A percentile compares a stretch with the other conserved stretches of the same genome.
These are phyloP conservation scores for Dioctria rufipes DNA, from an alignment of 2,888 invertebrate genomes.

Conservation along the genomic window DNA sequence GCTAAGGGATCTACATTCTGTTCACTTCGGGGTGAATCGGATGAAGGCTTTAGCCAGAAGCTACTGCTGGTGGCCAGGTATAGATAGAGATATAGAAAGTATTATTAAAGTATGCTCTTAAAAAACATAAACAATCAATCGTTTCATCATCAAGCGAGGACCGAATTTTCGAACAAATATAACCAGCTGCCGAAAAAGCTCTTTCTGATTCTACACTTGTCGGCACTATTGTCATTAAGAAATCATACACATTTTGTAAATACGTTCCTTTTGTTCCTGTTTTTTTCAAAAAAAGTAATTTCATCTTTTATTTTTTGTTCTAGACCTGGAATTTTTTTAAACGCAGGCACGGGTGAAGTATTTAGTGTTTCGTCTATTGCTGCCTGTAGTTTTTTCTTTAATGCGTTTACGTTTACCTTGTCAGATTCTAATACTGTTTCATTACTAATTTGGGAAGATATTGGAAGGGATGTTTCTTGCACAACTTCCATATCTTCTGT, in stretches of 20 bases:
- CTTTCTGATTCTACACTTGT: conserved; percentile 45
- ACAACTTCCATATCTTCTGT: neutral
- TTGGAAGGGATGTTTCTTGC: too few relatives aligned
- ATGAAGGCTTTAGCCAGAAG: too few relatives aligned
- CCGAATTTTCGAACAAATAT: conserved; percentile 27
- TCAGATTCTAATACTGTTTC: neutral
- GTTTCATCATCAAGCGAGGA: neutral
- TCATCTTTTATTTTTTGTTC: neutral
- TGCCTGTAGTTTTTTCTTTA: neutral
- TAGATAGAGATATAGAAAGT: too few relatives aligned
- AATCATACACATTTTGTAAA: conserved; percentile 24
- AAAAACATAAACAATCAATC: neutral
- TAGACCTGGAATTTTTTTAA: neutral
- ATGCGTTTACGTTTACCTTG: neutral
- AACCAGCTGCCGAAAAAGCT: conserved; percentile 45
- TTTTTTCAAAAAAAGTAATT: neutral
- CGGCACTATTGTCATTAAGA: conserved; percentile 10
- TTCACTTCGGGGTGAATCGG: too few relatives aligned
- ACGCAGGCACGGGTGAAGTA: neutral
- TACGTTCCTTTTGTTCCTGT: neutral
- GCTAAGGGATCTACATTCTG: too few relatives aligned
- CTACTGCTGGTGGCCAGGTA: too few relatives aligned
- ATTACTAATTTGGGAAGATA: too few relatives aligned
- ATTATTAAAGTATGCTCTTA: too few relatives aligned
- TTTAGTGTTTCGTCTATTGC: neutral